Base-by-base conservation (phyloP, 2,797 vertebrate genomes). In the Spinus pinus region DNA sequence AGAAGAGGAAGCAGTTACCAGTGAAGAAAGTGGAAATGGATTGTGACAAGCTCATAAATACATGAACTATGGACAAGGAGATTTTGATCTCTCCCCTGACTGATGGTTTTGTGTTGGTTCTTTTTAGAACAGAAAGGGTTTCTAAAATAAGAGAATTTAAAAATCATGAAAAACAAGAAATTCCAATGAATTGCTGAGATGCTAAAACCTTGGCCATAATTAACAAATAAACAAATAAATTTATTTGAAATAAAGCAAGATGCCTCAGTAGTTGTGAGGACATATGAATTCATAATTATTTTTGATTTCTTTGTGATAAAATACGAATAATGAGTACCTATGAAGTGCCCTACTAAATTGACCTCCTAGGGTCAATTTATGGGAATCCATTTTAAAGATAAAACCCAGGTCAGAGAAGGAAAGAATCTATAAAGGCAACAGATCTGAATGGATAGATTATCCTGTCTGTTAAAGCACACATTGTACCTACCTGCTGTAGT, bases 371-470 rank as follows among this genome's bases (percentile, higher is more conserved):
- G 54, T 51, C 33, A 46, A 39, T 65, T 84, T 90, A 46, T 93
- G 41, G 65, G 58, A 92, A 92, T 84, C 39, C 20, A 51, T 84
- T 93, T 86, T 90, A 81, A 93, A 86, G 62, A 75, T 91, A 58
- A 90, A 95, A 21, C 49, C 56, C 33, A 39, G 57, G 58, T 88
- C 92, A 90, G 81, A 12, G 46, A 79, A 95, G 51, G n/a, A 72
- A 81, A 64, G 35, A 62, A 61, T 92, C 66, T 88, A 15, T 88
- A 86, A 96, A 91, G 50, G 54, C 80, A 72, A 12, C 80, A 88
- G 90, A 90, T 95, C 78, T 94, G 65, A 81, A 42, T 69, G 77
- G 62, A 51, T 41, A 88, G 88, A 81, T 94, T 75, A 81, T 81
- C 57, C 41, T 75, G 73, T 78, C 85, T 86, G 41, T 81, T 77